phyloP scores from a whole-genome alignment of 2,888 invertebrate genomes.

The Rugalucina vietnamica region DNA sequence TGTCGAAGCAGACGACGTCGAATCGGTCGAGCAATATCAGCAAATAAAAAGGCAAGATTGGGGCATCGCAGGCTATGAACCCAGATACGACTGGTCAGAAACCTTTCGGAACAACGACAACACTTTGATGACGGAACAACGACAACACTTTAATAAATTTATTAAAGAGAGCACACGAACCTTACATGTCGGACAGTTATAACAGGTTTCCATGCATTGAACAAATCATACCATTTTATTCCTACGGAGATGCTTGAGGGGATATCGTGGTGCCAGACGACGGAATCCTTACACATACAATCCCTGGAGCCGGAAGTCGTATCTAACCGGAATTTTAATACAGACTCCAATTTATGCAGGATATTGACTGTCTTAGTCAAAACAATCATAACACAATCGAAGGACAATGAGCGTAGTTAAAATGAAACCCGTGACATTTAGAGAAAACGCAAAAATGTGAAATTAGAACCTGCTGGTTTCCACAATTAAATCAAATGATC shows the following conservation, averaged over 20 bases:
- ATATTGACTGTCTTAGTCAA: too few relatives aligned
- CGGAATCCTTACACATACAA: conserved; percentile 25
- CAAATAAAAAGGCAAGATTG: background rate
- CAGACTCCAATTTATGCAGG: conserved; percentile 4
- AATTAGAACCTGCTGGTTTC: too few relatives aligned
- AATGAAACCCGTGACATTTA: too few relatives aligned
- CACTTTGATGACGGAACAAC: conserved; percentile 19
- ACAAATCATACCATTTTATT: conserved; percentile 54
- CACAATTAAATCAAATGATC: too few relatives aligned
- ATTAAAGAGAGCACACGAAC: background rate
- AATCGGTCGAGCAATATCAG: background rate
- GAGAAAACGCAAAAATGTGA: too few relatives aligned
- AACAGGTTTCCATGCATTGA: conserved; percentile 41
- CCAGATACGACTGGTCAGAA: conserved; percentile 23
- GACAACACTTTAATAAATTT: too few relatives aligned
- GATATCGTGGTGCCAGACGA: background rate
- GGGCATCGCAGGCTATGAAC: conserved; percentile 16
- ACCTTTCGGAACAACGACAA: conserved; percentile 2
- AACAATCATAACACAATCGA: too few relatives aligned
- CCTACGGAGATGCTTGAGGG: conserved; percentile 38
- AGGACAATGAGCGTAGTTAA: too few relatives aligned
- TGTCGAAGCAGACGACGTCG: background rate
- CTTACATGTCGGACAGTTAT: background rate
- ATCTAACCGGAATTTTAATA: conserved; percentile 3
- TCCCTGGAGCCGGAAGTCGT: conserved; percentile 40